Percentiles rank a stretch among this genome's conserved stretches.
phyloP scores from a whole-genome alignment of 2,113 vertebrate genomes.

The Nothocercus nigrocapillus region DNA sequence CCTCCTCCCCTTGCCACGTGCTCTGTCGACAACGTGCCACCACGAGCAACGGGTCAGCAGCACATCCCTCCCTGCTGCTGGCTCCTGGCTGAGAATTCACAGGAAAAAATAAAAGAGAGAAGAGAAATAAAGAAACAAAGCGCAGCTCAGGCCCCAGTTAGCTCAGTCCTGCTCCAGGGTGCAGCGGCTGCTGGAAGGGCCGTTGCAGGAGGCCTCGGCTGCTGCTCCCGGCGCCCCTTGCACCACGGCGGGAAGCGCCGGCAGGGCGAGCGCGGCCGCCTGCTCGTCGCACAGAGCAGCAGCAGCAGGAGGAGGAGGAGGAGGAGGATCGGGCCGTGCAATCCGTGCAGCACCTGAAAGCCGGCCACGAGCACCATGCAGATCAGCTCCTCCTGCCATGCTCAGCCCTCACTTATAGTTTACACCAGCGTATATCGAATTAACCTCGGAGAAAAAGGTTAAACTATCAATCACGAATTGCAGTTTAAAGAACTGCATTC shows the following conservation, averaged over 20 bases:
- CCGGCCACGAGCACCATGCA: constrained; percentile 57
- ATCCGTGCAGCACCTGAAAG: constrained; percentile 65
- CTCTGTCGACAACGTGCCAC: neutral
- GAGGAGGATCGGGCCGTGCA: neutral
- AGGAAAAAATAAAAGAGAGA: neutral
- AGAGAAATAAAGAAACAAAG: neutral
- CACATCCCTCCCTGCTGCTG: neutral
- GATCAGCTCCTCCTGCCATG: constrained; percentile 60
- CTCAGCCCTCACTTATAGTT: constrained; percentile 67
- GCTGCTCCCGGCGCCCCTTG: too few species aligned
- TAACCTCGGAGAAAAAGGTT: constrained; percentile 72
- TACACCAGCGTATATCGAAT: constrained; percentile 69
- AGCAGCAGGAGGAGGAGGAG: neutral
- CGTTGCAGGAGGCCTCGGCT: too few species aligned
- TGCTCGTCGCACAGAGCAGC: neutral
- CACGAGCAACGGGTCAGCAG: neutral
- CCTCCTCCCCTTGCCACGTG: neutral
- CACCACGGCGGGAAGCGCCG: too few species aligned
- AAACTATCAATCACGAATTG: constrained; percentile 71
- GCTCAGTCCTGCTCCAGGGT: neutral
- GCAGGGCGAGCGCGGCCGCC: too few species aligned
- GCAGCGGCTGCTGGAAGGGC: too few species aligned
- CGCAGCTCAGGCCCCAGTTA: neutral
- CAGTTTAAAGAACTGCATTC: constrained; percentile 69
- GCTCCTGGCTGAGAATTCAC: neutral